Evolutionary conservation across 2,113 vertebrate species (phyloP).

Genomic region (Tachysurus vachellii): DNA sequence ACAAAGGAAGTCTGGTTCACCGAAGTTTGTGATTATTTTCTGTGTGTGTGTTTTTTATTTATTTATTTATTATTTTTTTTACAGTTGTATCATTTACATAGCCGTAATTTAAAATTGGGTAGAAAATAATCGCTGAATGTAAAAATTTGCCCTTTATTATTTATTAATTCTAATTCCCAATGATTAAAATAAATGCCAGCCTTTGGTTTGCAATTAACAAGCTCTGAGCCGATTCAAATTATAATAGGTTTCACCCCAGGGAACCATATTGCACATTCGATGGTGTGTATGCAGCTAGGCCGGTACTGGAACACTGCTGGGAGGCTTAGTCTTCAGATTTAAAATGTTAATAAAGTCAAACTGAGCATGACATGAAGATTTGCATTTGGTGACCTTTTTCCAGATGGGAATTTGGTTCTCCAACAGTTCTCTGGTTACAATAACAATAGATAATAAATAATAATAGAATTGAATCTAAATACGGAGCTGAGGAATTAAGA

Average conservation of each 20-base stretch:
- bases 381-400: conserved; percentile 30
- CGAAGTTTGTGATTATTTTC: not conserved
- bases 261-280: not conserved
- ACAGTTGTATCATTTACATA: too few relatives aligned
- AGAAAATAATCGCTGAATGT: not conserved
- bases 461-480: too few relatives aligned
- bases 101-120: too few relatives aligned
- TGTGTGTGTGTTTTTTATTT: not conserved
- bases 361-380: not conserved
- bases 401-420: not conserved
- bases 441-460: not conserved
- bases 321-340: conserved; percentile 2
- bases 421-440: not conserved
- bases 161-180: conserved; percentile 1
- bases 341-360: conserved; percentile 19
- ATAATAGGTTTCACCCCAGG: not conserved
- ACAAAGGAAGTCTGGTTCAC: not conserved
- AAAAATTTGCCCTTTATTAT: conserved; percentile 14
- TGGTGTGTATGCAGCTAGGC: not conserved
- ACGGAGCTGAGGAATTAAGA: not conserved
- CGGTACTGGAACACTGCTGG: not conserved
- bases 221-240: not conserved
- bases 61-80: not conserved
- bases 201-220: conserved; percentile 10
- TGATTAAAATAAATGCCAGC: not conserved